Percentiles rank a stretch among this genome's conserved stretches.
Evolutionary conservation across 2,888 invertebrate species (phyloP).

Genomic region (Metacarcinus magister): DNA sequence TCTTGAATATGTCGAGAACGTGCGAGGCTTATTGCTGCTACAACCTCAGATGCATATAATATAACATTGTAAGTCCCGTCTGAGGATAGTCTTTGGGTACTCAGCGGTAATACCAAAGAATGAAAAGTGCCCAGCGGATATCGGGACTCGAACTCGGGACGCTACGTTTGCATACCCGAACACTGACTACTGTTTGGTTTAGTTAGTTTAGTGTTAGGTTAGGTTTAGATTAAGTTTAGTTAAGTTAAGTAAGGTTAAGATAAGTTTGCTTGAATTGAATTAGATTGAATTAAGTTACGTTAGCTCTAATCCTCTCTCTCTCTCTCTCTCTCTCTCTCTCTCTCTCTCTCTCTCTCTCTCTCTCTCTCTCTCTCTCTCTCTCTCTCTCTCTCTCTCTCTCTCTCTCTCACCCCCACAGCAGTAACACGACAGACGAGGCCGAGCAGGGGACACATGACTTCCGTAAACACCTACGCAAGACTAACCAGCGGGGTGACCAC

Average conservation of each 20-base stretch:
- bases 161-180: too few relatives aligned
- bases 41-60: too few relatives aligned
- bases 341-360: background rate
- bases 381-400: background rate
- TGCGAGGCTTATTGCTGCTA: too few relatives aligned
- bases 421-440: conserved; percentile 14
- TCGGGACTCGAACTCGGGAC: too few relatives aligned
- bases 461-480: conserved; percentile 67
- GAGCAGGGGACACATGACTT: conserved; percentile 64
- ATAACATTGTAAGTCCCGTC: too few relatives aligned
- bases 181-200: too few relatives aligned
- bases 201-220: background rate
- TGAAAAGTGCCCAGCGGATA: too few relatives aligned
- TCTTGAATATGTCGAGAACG: too few relatives aligned
- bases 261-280: background rate
- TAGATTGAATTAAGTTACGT: background rate
- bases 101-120: too few relatives aligned
- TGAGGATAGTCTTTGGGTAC: too few relatives aligned
- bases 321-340: too few relatives aligned
- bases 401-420: background rate
- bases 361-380: background rate
- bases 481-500: conserved; percentile 27
- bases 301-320: too few relatives aligned
- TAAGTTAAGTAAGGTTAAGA: background rate
- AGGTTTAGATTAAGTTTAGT: background rate